A percentile compares a stretch with the other conserved stretches of the same genome.
These are phyloP conservation scores for Latrodectus hesperus DNA, from an alignment of 2,888 invertebrate genomes.

Conservation along the genomic window DNA sequence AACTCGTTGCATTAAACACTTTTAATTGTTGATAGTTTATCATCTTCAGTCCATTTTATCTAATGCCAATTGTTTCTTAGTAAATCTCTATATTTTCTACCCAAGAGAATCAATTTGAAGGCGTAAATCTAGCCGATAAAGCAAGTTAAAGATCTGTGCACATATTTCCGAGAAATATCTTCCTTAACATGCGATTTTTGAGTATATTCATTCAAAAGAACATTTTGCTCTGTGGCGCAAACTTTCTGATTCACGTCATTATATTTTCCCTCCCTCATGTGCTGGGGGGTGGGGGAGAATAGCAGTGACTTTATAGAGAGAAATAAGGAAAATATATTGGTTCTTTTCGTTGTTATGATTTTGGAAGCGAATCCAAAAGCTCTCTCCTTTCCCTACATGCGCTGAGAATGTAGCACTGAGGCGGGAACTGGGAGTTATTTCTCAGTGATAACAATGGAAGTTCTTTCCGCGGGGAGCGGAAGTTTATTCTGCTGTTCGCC, in stretches of 20 bases:
- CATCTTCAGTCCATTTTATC: too few species aligned
- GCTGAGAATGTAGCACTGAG: neutral
- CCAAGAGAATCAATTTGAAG: too few species aligned
- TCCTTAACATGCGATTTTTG: neutral
- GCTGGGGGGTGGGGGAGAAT: neutral
- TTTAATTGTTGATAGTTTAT: too few species aligned
- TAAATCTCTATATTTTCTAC: too few species aligned
- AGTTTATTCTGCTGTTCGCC: conserved; percentile 18
- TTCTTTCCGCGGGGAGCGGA: conserved; percentile 22
- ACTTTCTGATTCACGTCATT: conserved; percentile 5
- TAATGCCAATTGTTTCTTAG: too few species aligned
- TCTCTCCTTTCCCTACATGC: neutral
- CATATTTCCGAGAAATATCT: too few species aligned
- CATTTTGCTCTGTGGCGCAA: neutral
- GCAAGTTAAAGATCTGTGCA: too few species aligned
- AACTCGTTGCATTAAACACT: too few species aligned
- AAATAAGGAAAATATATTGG: conserved; percentile 8
- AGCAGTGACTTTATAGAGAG: neutral
- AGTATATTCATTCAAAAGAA: neutral
- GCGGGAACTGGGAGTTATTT: conserved; percentile 17
- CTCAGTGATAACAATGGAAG: conserved; percentile 24
- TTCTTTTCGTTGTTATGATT: conserved; percentile 16
- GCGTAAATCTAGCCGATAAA: too few species aligned
- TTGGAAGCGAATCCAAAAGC: neutral
- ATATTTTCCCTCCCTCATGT: neutral